A percentile compares a stretch with the other conserved stretches of the same genome.
These are phyloP conservation scores for Heliocidaris erythrogramma DNA, from an alignment of 35 echinoderm and acorn worm genomes.

Conservation along the genomic window DNA sequence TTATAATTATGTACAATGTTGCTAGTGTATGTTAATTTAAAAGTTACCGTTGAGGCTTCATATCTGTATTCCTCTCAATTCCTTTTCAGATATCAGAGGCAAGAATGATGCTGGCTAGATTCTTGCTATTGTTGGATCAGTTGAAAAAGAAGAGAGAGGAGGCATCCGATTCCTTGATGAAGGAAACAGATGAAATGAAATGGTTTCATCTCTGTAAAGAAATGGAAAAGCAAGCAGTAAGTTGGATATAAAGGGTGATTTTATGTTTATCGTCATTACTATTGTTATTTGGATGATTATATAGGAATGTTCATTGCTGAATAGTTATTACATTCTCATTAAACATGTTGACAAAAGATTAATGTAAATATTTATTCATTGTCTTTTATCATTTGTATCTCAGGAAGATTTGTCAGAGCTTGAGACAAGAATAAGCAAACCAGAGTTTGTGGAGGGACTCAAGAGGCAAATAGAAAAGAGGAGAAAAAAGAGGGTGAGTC, in stretches of 20 bases:
- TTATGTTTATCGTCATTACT: background rate
- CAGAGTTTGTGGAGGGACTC: background rate
- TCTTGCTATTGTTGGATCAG: slow-evolving; percentile 15
- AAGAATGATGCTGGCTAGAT: background rate
- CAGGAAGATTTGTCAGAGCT: slow-evolving; percentile 44
- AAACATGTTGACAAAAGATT: background rate
- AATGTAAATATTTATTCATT: background rate
- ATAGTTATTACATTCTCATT: too few relatives aligned
- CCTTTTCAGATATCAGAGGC: slow-evolving; percentile 43
- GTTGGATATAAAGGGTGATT: background rate
- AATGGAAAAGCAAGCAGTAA: background rate
- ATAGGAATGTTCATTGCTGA: too few relatives aligned
- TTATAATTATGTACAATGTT: too few relatives aligned
- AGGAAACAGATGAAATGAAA: slow-evolving; percentile 14
- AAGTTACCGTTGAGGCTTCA: background rate
- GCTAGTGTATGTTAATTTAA: background rate
- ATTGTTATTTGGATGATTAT: too few relatives aligned
- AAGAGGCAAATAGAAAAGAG: slow-evolving; percentile 15
- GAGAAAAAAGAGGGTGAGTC: slow-evolving; percentile 51
- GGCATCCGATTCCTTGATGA: background rate
- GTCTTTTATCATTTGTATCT: background rate
- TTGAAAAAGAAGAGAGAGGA: slow-evolving; percentile 37
- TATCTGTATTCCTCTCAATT: background rate
- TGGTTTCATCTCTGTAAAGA: slow-evolving; percentile 51
- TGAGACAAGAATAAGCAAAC: background rate